These are phyloP conservation scores for Cyclargus thomasi DNA, from an alignment of 1,140 invertebrate species.

Conservation along the genomic window DNA sequence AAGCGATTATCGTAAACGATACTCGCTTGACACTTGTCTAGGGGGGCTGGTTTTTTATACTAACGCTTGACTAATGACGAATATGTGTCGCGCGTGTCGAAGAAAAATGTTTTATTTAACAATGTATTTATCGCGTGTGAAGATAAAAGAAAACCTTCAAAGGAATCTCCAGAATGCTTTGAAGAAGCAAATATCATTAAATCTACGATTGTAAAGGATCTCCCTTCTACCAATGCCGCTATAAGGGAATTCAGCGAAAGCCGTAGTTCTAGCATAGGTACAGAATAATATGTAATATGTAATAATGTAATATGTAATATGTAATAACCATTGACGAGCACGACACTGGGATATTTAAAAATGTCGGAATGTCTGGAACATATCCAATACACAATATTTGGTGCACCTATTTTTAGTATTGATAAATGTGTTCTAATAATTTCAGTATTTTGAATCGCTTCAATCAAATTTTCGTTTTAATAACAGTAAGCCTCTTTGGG, in stretches of 20 bases:
- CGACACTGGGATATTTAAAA: not conserved
- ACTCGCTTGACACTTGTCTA: too few species aligned
- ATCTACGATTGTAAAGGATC: too few species aligned
- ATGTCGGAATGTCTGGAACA: slow-evolving; percentile 11
- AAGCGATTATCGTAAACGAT: too few species aligned
- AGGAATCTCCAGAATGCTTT: too few species aligned
- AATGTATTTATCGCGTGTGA: too few species aligned
- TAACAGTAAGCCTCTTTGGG: not conserved
- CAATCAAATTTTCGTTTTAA: slow-evolving; percentile 3
- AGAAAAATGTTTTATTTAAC: too few species aligned
- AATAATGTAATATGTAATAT: not conserved
- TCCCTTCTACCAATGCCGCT: too few species aligned
- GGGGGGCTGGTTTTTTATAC: too few species aligned
- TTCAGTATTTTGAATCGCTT: not conserved
- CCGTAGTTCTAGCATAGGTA: slow-evolving; percentile 1
- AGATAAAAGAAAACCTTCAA: too few species aligned
- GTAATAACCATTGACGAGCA: not conserved
- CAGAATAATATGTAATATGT: not conserved
- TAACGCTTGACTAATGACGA: too few species aligned
- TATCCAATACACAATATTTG: slow-evolving; percentile 9
- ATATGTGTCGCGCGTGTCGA: too few species aligned
- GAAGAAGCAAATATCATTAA: too few species aligned
- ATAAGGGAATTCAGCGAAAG: not conserved
- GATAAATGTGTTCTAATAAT: not conserved
- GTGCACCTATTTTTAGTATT: slow-evolving; percentile 14